Evolutionary conservation across 2,888 invertebrate species (phyloP), one percentile per base, ranked within the genome.

Genomic region (Eupithecia insigniata): DNA sequence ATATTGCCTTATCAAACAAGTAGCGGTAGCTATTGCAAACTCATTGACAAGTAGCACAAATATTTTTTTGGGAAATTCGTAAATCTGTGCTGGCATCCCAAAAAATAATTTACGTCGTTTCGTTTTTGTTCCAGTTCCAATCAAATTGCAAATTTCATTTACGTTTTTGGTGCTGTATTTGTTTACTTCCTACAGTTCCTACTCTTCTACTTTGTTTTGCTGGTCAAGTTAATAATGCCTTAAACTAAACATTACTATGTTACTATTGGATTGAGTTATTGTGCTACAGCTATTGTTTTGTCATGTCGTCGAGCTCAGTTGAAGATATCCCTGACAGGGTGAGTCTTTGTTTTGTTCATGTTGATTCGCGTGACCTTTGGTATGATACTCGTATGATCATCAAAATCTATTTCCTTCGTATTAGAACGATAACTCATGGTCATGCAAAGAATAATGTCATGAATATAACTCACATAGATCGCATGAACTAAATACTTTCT

Each of bases 281-380:
- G 51, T 55, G 55, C 55, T 55, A 60, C 30, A 30, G 16, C 30
- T 60, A 60, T 60, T 65, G 51, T 61, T 70, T 61, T 14, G 61
- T 66, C 70, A 93, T 93, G 93, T 93, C 93, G 73, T 89, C 89
- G 70, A 92, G 92, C 83, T 93, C 92, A 18, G 89, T 89, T 22
- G 93, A 93, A 81, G 93, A 93, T 81, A 87, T 92, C 76, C 91
- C 90, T 16, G 93, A 93, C 39, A 91, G 87, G 85, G 92, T 92
- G 80, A 86, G 87, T 67, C 73, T 76, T 69, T 80, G 80, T 79
- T 78, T 78, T 80, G 81, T 79, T 79, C 26, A 22, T 68, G 70
- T 71, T 75, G 32, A 32, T 62, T 69, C 72, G 70, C 64, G 67
- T 83, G 85, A 87, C 85, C 87, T 87, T 87, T 85, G 84, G 10